These are phyloP conservation scores for Aphelinus atriplicis DNA, from an alignment of 1,140 invertebrate genomes.

Conservation along the genomic window DNA sequence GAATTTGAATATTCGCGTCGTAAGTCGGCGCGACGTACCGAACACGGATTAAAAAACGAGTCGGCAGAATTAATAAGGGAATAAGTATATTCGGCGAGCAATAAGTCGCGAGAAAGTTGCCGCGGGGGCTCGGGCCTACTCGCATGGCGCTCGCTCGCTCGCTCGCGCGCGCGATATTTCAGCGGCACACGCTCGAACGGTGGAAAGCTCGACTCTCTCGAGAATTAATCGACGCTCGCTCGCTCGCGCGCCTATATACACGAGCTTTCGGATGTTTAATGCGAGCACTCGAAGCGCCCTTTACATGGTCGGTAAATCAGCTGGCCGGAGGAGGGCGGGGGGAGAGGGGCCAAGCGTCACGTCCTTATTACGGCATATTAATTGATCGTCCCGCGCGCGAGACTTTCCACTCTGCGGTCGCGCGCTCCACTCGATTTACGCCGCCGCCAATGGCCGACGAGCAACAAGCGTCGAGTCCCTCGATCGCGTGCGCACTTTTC, in stretches of 20 bases:
- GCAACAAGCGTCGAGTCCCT: no score
- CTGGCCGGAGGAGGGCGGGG: slow-evolving; percentile 27
- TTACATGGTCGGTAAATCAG: slow-evolving; percentile 45
- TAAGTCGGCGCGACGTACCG: slow-evolving; percentile 11
- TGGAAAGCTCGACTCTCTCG: not conserved
- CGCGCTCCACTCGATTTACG: not conserved
- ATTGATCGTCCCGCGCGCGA: slow-evolving; percentile 50
- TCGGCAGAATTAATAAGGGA: slow-evolving; percentile 30
- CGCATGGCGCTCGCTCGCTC: not conserved
- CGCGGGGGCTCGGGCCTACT: slow-evolving; percentile 6
- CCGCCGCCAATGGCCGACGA: no score
- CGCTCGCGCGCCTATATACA: not conserved
- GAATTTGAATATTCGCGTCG: slow-evolving; percentile 35
- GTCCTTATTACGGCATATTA: slow-evolving; percentile 61
- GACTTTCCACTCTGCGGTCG: slow-evolving; percentile 36
- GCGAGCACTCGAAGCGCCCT: slow-evolving; percentile 36
- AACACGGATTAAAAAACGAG: no score
- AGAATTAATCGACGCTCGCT: not conserved
- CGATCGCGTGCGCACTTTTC: no score
- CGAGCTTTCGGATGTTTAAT: slow-evolving; percentile 25
- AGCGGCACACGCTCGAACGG: not conserved
- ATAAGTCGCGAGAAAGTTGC: slow-evolving; percentile 32
- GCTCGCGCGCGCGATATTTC: not conserved
- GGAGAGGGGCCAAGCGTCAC: slow-evolving; percentile 48
- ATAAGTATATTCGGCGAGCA: slow-evolving; percentile 22